A percentile compares a stretch with the other conserved stretches of the same genome.
These are phyloP conservation scores for Hydraecia micacea DNA, from an alignment of 2,888 invertebrate species.

Conservation along the genomic window DNA sequence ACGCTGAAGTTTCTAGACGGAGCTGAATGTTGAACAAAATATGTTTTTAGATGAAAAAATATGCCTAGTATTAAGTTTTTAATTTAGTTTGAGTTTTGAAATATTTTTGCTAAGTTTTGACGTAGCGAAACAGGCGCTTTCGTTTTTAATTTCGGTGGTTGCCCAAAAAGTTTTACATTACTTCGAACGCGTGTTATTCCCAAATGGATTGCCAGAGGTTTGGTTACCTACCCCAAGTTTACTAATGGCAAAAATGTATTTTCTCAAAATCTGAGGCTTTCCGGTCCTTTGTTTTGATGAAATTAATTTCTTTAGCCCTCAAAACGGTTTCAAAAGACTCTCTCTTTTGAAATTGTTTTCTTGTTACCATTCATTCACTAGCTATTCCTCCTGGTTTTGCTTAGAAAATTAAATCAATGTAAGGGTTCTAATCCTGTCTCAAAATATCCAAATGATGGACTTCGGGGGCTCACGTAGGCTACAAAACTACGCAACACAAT, in stretches of 20 bases:
- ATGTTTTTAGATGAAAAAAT: constrained; percentile 31
- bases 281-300: not conserved
- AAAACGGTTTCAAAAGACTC: no score
- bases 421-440: no score
- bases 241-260: not conserved
- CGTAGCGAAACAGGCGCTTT: not conserved
- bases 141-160: constrained; percentile 18
- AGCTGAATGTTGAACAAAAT: constrained; percentile 26
- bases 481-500: not conserved
- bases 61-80: constrained; percentile 22
- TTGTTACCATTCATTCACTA: not conserved
- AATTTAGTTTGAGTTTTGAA: constrained; percentile 27
- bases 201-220: constrained; percentile 3
- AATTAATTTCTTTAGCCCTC: not conserved
- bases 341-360: not conserved
- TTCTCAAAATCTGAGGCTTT: not conserved
- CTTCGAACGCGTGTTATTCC: constrained; percentile 4
- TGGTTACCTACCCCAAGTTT: not conserved
- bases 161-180: not conserved
- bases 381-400: not conserved
- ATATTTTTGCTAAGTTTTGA: constrained; percentile 25
- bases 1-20: constrained; percentile 49
- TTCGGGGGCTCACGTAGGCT: no score
- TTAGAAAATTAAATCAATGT: not conserved
- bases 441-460: not conserved